These are phyloP conservation scores for Andrena marginata DNA, from an alignment of 2,888 invertebrate species.

Conservation along the genomic window DNA sequence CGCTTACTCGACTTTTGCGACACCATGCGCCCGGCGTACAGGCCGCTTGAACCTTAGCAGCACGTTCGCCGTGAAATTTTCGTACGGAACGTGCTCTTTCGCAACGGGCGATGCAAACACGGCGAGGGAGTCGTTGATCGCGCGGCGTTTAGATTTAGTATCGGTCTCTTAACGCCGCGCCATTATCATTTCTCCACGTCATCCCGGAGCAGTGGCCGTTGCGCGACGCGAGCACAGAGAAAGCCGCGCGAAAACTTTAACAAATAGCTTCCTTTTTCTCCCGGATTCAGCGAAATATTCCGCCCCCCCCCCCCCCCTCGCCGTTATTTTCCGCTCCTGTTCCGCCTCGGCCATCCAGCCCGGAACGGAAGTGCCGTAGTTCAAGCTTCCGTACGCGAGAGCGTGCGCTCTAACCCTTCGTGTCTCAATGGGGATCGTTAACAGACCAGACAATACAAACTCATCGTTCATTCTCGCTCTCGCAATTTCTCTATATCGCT, in stretches of 20 bases:
- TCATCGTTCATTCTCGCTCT: slow-evolving; percentile 7
- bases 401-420: background rate
- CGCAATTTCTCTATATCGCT: background rate
- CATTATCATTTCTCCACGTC: background rate
- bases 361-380: background rate
- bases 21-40: too few species aligned
- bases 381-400: background rate
- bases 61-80: too few species aligned
- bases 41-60: too few species aligned
- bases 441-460: slow-evolving; percentile 34
- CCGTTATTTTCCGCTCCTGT: background rate
- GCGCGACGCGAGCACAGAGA: background rate
- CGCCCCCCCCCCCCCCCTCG: too few species aligned
- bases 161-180: background rate
- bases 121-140: too few species aligned
- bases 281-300: background rate
- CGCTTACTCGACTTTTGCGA: too few species aligned
- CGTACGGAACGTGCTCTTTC: too few species aligned
- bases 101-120: too few species aligned
- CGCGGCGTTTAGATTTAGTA: too few species aligned
- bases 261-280: background rate
- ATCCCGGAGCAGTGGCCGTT: background rate
- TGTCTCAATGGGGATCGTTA: slow-evolving; percentile 30
- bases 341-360: too few species aligned
- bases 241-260: background rate